Base-by-base conservation (phyloP, 2,797 vertebrate genomes). In the Pristis pectinata region DNA sequence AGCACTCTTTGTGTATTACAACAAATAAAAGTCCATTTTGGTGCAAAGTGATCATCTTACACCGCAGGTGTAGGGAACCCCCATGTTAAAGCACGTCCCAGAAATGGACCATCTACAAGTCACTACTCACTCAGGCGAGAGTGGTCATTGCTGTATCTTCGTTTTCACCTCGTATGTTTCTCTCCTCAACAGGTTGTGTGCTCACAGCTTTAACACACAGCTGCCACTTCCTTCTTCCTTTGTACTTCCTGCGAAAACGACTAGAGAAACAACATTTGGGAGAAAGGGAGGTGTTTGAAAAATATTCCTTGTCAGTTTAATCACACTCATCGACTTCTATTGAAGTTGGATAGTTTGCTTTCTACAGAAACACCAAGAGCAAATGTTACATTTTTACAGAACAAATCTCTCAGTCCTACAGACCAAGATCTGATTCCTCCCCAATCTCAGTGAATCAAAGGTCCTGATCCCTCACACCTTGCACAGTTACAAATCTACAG, bases 91-190 rank as follows among this genome's bases (percentile, higher is more conserved):
- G 37, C n/a, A 37, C 1, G 2, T 8, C 59, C 7, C 59, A 27
- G 59, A 41, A 37, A 41, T 11, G 11, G 61, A 19, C 19, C n/a
- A 91, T 24, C 6, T 37, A n/a, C n/a, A 24, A 10, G 19, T 24
- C n/a, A 67, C 15, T 53, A 94, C 92, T 94, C 70, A 94, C 92
- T 94, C 70, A 94, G 7, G 92, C 92, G 34, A 72, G 49, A 15
- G 41, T 76, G 17, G 92, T 93, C 92, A 93, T 44, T 74, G 67
- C 17, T 27, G 67, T 53, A 41, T 94, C 92, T 19, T 72, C 92
- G 22, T 56, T 30, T 76, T 53, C 44, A 76, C 70, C 44, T 34
- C 6, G n/a, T 0, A 10, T n/a, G 7, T n/a, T 7, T 3, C 49
- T 76, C 41, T 44, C 72, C 44, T 56, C 72, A 2, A 53, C 27